phyloP scores from a whole-genome alignment of 2,113 vertebrate genomes.

The Cavia porcellus region DNA sequence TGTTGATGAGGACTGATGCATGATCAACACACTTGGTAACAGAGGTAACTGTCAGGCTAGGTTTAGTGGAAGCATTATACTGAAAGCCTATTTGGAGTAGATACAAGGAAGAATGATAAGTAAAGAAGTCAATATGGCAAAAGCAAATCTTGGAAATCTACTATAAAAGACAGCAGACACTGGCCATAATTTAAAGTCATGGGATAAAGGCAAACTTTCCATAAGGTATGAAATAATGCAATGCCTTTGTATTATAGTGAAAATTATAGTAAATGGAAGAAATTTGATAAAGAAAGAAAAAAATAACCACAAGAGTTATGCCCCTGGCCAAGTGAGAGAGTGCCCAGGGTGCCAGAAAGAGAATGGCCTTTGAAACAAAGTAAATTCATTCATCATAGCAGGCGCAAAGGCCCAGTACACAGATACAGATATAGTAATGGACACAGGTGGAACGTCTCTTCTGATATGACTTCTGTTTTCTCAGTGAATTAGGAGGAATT shows the following conservation, averaged over 20 bases:
- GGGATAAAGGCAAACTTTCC: background rate
- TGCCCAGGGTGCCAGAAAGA: background rate
- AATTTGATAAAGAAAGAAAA: background rate
- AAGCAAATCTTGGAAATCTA: background rate
- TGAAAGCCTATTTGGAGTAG: background rate
- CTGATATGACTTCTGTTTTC: conserved; percentile 48
- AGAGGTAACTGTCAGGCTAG: background rate
- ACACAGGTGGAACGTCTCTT: conserved; percentile 27
- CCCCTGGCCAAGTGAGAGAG: background rate
- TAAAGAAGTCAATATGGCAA: background rate
- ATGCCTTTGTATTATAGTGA: background rate
- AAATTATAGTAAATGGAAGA: background rate
- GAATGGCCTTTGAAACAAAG: background rate
- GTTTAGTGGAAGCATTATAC: background rate
- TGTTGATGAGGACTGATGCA: background rate
- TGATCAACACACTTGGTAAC: background rate
- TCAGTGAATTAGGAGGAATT: conserved; percentile 67
- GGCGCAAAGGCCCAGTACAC: background rate
- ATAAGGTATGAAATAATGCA: background rate
- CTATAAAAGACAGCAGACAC: background rate
- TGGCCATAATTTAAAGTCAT: background rate
- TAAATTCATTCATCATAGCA: background rate
- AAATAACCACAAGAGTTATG: background rate
- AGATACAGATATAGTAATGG: background rate
- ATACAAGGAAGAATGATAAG: background rate